A percentile compares a stretch with the other conserved stretches of the same genome.
Conservation (phyloP, 2,888 invertebrate species). For the Drosophila crucigera region DNA sequence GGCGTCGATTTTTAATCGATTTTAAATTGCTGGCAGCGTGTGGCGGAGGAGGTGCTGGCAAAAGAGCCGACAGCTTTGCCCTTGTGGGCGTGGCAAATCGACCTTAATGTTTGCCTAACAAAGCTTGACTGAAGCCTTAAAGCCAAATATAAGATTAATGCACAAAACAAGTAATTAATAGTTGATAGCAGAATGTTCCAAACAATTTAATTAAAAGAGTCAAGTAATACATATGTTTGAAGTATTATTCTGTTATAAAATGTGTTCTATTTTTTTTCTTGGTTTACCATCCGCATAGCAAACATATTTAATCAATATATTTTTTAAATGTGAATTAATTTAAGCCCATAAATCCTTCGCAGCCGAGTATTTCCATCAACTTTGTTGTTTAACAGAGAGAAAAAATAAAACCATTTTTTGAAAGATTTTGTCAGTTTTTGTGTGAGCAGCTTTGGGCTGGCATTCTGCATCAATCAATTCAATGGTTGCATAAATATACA, state of each 20-base stretch:
- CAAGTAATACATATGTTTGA: neutral
- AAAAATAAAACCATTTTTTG: conserved; percentile 1
- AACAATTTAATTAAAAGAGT: neutral
- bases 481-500: conserved; percentile 59
- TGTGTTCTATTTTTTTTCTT: no score
- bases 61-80: conserved; percentile 24
- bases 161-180: neutral
- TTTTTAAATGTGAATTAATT: neutral
- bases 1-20: conserved; percentile 72
- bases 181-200: neutral
- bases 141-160: neutral
- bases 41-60: conserved; percentile 39
- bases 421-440: neutral
- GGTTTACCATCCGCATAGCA: neutral
- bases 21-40: conserved; percentile 66
- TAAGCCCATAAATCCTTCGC: neutral
- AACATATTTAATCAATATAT: neutral
- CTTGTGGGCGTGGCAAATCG: conserved; percentile 31
- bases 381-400: neutral
- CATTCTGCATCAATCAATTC: conserved; percentile 66
- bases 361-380: neutral
- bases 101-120: conserved; percentile 15
- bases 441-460: conserved; percentile 30
- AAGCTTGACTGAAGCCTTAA: neutral
- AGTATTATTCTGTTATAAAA: neutral